phyloP scores from a whole-genome alignment of 2,888 invertebrate species.

The Xylota sylvarum region DNA sequence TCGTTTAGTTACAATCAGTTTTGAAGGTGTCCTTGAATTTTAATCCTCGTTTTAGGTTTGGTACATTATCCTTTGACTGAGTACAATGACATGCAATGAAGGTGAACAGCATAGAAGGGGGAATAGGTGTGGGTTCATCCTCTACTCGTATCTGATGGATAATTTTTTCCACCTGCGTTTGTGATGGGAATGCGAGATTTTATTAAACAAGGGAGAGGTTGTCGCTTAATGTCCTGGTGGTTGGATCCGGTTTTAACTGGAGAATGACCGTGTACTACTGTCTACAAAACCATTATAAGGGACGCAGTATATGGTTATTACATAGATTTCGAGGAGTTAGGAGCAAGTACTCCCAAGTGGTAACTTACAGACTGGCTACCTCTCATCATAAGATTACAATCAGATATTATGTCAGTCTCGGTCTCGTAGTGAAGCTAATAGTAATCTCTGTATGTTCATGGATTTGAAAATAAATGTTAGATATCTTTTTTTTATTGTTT shows the following conservation, averaged over 20 bases:
- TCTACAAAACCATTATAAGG: background rate
- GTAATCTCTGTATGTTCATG: too few relatives aligned
- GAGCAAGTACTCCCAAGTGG: background rate
- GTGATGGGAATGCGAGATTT: background rate
- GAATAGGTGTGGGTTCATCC: background rate
- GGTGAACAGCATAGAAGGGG: background rate
- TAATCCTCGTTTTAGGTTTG: background rate
- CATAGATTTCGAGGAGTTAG: too few relatives aligned
- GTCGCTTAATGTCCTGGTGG: background rate
- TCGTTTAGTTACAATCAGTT: background rate
- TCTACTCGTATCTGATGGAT: background rate
- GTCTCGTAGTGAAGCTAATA: too few relatives aligned
- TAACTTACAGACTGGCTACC: background rate
- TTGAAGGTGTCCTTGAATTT: background rate
- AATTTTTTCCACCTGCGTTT: background rate
- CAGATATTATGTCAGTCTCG: too few relatives aligned
- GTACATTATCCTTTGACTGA: background rate
- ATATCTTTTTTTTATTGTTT: too few relatives aligned
- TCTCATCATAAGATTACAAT: background rate
- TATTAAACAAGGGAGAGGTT: background rate
- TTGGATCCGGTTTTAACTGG: background rate
- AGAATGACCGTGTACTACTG: background rate
- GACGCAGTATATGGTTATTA: background rate
- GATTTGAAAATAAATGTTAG: too few relatives aligned
- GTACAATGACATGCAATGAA: background rate